Evolutionary conservation across 2,888 invertebrate genomes (phyloP), one percentile per base, ranked within the genome.

Genomic region (Eupithecia insigniata): DNA sequence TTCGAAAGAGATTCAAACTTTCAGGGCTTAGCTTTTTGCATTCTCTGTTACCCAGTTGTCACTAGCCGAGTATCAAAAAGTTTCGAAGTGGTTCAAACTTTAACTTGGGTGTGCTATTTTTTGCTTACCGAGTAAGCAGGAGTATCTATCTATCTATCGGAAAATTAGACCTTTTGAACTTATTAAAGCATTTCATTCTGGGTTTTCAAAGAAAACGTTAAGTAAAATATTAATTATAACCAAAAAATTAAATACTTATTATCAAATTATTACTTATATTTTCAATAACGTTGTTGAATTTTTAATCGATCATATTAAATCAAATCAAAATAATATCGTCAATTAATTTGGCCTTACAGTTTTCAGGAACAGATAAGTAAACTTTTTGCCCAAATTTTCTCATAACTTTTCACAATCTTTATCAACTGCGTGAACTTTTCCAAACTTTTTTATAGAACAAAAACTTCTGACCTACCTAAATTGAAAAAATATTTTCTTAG

Each of bases 381-480:
- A 18, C 18, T 16, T 7, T 30, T 18, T 18, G 7, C 32, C 12
- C n/a, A 26, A 12, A 26, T 26, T 64, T 22, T 22, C 26, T 64
- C n/a, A 30, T 18, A 60, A 26, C 36, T 64, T 64, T 64, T 64
- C 62, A 36, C 34, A 22, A 62, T 36, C 62, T 62, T 62, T 26
- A 7, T 26, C 36, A 36, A 62, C n/a, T 61, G 30, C 61, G 22
- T 62, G 5, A 62, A 62, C 12, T 36, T 62, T 26, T 39, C 14
- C 36, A 36, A 26, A 34, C 34, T 36, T 36, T 32, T 61, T 32
- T 18, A 61, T 30, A 14, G 4, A 64, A 39, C 14, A 26, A 16
- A 22, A 22, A 55, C 55, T 22, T 14, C 2, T 18, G 18, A n/a
- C 22, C 2, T 10, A 51, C 46, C 51, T 22, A 22, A 55, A 12